A percentile compares a stretch with the other conserved stretches of the same genome.
These are phyloP conservation scores for Pangasius sanitwongsei DNA, from an alignment of 2,797 vertebrate genomes.

Conservation along the genomic window DNA sequence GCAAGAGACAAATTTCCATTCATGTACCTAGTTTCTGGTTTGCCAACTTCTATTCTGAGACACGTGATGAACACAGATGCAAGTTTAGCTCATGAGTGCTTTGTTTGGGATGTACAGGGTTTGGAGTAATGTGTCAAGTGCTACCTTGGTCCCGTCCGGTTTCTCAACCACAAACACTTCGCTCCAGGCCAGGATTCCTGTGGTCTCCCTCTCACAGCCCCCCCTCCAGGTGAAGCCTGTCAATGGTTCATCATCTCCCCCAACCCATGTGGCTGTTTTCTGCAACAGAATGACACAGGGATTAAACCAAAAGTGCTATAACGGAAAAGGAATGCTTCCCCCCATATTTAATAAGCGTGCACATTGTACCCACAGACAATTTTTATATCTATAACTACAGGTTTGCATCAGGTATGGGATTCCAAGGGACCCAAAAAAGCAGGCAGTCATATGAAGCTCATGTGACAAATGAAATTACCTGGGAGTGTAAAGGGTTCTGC, in stretches of 20 bases:
- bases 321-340: background rate
- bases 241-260: slow-evolving; percentile 86
- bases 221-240: slow-evolving; percentile 96
- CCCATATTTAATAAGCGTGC: background rate
- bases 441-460: background rate
- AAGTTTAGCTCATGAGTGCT: background rate
- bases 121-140: background rate
- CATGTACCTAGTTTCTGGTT: background rate
- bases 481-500: background rate
- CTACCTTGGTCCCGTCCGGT: slow-evolving; percentile 89
- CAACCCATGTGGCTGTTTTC: slow-evolving; percentile 79
- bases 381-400: background rate
- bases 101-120: background rate
- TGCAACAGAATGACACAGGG: background rate
- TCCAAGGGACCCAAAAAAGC: background rate
- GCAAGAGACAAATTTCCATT: background rate
- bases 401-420: background rate
- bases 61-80: background rate
- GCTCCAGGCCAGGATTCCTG: slow-evolving; percentile 95
- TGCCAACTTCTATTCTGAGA: background rate
- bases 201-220: slow-evolving; percentile 97
- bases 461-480: background rate
- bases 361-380: background rate
- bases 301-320: background rate
- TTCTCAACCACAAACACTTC: slow-evolving; percentile 94